Evolutionary conservation across 2,797 vertebrate species (phyloP).

Genomic region (Mus minutoides): DNA sequence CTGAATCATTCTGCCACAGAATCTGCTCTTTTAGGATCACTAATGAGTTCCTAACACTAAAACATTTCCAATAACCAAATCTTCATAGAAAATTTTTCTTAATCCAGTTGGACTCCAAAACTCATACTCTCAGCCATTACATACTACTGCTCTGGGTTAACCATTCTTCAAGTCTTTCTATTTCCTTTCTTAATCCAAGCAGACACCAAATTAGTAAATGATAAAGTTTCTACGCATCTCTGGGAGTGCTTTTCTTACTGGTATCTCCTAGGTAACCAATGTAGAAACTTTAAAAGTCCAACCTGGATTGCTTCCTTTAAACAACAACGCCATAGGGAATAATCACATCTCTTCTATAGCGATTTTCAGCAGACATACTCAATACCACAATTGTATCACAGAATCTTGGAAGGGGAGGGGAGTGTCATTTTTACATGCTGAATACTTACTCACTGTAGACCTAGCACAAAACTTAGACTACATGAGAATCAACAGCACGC

Average conservation of each 20-base stretch:
- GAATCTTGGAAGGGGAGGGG: neutral
- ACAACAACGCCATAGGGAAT: neutral
- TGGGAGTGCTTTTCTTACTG: conserved; percentile 9
- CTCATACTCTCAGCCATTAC: neutral
- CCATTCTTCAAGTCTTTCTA: neutral
- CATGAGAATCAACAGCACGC: neutral
- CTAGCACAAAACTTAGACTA: neutral
- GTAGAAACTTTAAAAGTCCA: conserved; percentile 3
- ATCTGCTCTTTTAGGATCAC: neutral
- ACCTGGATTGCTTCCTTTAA: neutral
- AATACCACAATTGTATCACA: neutral
- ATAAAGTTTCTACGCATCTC: conserved; percentile 15
- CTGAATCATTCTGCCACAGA: neutral
- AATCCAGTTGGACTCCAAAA: conserved; percentile 27
- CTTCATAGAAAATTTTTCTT: neutral
- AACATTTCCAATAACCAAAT: conserved; percentile 34
- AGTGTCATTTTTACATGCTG: neutral
- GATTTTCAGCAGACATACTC: neutral
- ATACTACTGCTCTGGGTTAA: neutral
- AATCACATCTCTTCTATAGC: neutral
- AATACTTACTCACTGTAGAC: neutral
- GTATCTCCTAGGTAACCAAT: conserved; percentile 3
- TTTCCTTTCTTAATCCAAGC: conserved; percentile 8
- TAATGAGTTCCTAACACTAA: conserved; percentile 27
- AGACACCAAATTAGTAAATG: conserved; percentile 31